These are phyloP conservation scores for Uromys caudimaculatus DNA, from an alignment of 2,797 vertebrate genomes.

Conservation along the genomic window DNA sequence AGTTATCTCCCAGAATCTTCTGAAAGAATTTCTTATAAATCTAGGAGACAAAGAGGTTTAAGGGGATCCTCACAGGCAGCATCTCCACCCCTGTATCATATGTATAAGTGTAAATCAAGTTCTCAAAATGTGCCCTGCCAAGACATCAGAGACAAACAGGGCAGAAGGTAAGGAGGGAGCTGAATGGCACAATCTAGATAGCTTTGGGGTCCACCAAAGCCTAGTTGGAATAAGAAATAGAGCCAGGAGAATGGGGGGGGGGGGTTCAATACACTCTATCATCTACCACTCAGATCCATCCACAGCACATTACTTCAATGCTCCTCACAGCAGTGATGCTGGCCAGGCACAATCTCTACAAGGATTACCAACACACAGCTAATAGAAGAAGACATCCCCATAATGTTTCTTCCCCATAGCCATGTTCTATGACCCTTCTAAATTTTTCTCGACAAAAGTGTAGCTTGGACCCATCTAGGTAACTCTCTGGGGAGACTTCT, in stretches of 20 bases:
- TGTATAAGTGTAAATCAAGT: too few species aligned
- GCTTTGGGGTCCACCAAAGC: background rate
- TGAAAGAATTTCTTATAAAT: background rate
- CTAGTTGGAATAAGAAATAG: background rate
- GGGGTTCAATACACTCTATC: background rate
- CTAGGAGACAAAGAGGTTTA: background rate
- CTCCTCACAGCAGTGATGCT: background rate
- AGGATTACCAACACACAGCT: background rate
- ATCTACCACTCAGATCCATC: background rate
- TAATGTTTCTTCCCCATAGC: background rate
- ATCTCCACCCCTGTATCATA: accelerated
- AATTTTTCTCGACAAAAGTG: background rate
- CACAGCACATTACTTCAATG: background rate
- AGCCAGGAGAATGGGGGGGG: background rate
- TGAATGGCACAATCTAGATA: background rate
- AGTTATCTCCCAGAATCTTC: background rate
- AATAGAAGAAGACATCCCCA: background rate
- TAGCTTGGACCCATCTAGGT: background rate
- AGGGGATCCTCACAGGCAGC: background rate
- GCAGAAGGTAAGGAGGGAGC: background rate
- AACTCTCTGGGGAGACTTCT: background rate
- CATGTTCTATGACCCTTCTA: background rate
- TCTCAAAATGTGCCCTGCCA: background rate
- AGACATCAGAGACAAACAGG: background rate
- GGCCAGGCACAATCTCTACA: background rate